Base-by-base conservation (phyloP, 1,140 invertebrate genomes). In the Drosophila busckii region DNA sequence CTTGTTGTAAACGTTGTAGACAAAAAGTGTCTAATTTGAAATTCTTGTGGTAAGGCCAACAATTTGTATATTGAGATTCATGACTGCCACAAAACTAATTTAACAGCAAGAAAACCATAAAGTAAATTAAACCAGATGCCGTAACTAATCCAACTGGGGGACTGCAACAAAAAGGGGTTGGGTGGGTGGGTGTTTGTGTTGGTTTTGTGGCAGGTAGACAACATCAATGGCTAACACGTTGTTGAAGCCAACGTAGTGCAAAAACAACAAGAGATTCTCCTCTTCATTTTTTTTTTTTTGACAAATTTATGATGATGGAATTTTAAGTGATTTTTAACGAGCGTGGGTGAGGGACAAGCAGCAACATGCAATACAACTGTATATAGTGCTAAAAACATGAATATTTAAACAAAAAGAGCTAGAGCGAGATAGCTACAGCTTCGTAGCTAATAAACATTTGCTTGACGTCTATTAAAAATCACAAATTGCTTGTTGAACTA, bases 281-380 rank as follows among this genome's bases (percentile, higher is more conserved):
- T n/a, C n/a, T n/a, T n/a, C n/a, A n/a, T n/a, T n/a, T n/a, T n/a
- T n/a, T n/a, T n/a, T 58, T 69, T 71, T 76, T 80, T 85, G 84
- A 85, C 73, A 85, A 85, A 85, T 85, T 85, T 85, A 85, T 85
- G 84, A 85, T 85, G 84, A 85, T 85, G 84, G 83, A 85, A 85
- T 80, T 85, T 85, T 85, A 85, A 85, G 84, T 85, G 84, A 85
- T 80, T 85, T 85, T 85, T 85, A 85, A 85, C 76, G 84, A 85
- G 84, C 49, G 40, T 38, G 49, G 46, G 46, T 31, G 31, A 23
- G 48, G 17, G 38, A 56, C 40, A 32, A 41, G 20, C 15, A 32
- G n/a, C n/a, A n/a, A n/a, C n/a, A n/a, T n/a, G n/a, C n/a, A n/a
- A n/a, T n/a, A n/a, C n/a, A n/a, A n/a, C 5, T 20, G 22, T 13